Conservation (phyloP, 2,797 vertebrate genomes). For the Sebastiscus tertius region DNA sequence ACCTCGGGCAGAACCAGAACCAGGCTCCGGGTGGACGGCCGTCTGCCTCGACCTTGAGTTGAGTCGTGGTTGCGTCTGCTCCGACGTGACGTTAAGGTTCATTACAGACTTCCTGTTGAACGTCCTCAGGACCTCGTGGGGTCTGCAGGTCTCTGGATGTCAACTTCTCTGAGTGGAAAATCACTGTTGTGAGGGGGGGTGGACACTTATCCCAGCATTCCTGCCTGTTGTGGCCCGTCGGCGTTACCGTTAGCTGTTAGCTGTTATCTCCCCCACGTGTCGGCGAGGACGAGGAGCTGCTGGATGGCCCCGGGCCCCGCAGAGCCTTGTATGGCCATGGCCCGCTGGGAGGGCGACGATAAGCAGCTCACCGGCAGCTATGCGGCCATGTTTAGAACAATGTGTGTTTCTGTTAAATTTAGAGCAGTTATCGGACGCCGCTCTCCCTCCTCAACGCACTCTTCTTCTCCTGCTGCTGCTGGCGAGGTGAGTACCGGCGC, state of each 20-base stretch:
- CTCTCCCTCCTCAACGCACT: slow-evolving; percentile 65
- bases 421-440: slow-evolving; percentile 79
- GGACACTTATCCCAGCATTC: slow-evolving; percentile 57
- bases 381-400: slow-evolving; percentile 90
- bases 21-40: too few species aligned
- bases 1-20: too few species aligned
- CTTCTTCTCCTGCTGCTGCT: slow-evolving; percentile 31
- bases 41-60: too few species aligned
- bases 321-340: slow-evolving; percentile 95
- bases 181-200: neutral
- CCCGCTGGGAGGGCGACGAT: slow-evolving; percentile 87
- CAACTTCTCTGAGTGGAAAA: slow-evolving; percentile 15
- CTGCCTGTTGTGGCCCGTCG: slow-evolving; percentile 6
- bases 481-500: slow-evolving; percentile 79
- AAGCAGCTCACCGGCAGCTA: slow-evolving; percentile 87
- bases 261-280: slow-evolving; percentile 84
- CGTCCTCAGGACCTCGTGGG: neutral
- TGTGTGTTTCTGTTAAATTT: slow-evolving; percentile 89
- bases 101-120: neutral
- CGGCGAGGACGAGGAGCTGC: slow-evolving; percentile 84
- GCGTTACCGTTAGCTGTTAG: slow-evolving; percentile 49
- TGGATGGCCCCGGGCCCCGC: slow-evolving; percentile 82
- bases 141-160: neutral
- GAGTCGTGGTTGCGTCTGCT: neutral
- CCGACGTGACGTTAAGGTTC: neutral